These are phyloP conservation scores for Hassar affinis DNA, from an alignment of 2,113 vertebrate species.

Conservation along the genomic window DNA sequence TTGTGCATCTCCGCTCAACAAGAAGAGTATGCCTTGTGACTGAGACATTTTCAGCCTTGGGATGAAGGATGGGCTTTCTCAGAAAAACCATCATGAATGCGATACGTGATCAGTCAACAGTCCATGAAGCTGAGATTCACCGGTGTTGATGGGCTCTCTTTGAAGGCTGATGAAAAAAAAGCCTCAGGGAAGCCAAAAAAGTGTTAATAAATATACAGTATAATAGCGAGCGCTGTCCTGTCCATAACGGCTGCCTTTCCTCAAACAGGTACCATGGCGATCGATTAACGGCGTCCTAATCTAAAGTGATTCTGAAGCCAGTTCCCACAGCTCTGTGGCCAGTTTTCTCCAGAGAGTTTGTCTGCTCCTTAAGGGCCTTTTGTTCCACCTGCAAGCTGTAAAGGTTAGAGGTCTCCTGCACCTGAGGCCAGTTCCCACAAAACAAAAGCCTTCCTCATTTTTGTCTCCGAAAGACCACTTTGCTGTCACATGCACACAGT, in stretches of 20 bases:
- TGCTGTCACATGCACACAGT: conserved; percentile 51
- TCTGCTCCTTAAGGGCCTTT: conserved; percentile 70
- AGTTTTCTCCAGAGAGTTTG: conserved; percentile 47
- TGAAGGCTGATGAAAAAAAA: conserved; percentile 49
- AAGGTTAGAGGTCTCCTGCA: conserved; percentile 75
- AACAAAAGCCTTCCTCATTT: conserved; percentile 69
- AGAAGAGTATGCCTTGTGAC: conserved; percentile 65
- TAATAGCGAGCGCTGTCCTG: neutral
- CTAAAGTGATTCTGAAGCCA: neutral
- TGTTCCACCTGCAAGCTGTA: conserved; percentile 72
- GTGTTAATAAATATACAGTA: neutral
- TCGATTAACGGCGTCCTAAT: neutral
- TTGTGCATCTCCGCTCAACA: conserved; percentile 59
- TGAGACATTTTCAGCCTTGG: conserved; percentile 43
- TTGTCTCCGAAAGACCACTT: conserved; percentile 67
- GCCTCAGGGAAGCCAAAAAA: neutral
- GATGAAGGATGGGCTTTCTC: conserved; percentile 37
- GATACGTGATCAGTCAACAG: conserved; percentile 44
- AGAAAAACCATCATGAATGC: conserved; percentile 30
- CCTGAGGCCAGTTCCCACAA: conserved; percentile 77
- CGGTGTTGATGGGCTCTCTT: conserved; percentile 62
- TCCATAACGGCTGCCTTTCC: neutral
- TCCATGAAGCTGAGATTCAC: conserved; percentile 59
- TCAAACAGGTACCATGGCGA: neutral
- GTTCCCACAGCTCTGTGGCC: conserved; percentile 8